phyloP scores from a whole-genome alignment of 2,888 invertebrate genomes.

The Lobophora halterata region DNA sequence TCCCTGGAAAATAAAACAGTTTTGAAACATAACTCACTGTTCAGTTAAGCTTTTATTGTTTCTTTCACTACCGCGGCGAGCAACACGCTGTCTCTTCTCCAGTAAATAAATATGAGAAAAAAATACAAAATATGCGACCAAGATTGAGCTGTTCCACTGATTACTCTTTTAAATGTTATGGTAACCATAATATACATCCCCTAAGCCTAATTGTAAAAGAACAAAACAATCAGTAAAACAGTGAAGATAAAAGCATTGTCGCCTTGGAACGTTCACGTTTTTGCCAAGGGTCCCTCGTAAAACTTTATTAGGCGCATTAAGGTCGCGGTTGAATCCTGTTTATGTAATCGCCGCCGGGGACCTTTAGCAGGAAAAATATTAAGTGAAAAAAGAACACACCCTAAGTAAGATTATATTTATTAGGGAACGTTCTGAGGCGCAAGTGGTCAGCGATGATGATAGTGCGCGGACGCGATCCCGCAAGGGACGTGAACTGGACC shows the following conservation, averaged over 20 bases:
- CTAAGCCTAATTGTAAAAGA: constrained; percentile 64
- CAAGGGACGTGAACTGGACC: constrained; percentile 29
- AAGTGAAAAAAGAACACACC: constrained; percentile 76
- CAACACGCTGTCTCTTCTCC: constrained; percentile 9
- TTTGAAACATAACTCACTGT: constrained; percentile 14
- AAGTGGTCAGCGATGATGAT: constrained; percentile 42
- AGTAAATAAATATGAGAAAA: neutral
- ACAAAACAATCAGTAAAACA: constrained; percentile 75
- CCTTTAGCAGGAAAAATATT: constrained; percentile 77
- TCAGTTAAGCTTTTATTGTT: constrained; percentile 7
- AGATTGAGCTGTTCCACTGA: constrained; percentile 15
- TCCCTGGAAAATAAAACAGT: constrained; percentile 15
- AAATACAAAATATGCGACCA: neutral
- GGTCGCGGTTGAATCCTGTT: constrained; percentile 80
- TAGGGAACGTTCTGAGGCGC: constrained; percentile 45
- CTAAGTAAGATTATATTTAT: constrained; percentile 67
- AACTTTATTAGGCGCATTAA: constrained; percentile 80
- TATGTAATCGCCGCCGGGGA: constrained; percentile 78
- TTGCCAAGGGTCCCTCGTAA: constrained; percentile 77
- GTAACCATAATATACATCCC: constrained; percentile 33
- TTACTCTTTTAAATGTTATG: constrained; percentile 24
- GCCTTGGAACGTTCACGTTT: constrained; percentile 76
- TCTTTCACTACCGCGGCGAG: constrained; percentile 1
- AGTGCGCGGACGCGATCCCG: constrained; percentile 39
- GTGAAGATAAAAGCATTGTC: constrained; percentile 79